phyloP scores from a whole-genome alignment of 2,113 vertebrate species.

The Plecturocebus donacophilus region DNA sequence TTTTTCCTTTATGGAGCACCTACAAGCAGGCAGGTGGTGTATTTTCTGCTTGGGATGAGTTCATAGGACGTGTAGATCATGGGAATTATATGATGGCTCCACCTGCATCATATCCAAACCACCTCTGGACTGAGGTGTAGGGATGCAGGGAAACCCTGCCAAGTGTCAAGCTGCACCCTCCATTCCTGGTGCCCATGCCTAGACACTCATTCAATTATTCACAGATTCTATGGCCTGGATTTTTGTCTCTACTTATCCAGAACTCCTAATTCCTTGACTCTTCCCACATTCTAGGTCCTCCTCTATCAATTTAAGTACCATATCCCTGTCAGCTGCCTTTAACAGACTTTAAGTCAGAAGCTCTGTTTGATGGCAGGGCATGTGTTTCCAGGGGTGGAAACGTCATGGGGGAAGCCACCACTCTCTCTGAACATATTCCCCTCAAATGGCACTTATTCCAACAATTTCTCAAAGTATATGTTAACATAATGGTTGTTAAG shows the following conservation, averaged over 20 bases:
- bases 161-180: background rate
- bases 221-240: background rate
- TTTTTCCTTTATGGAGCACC: background rate
- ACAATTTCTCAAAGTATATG: background rate
- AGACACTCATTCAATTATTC: background rate
- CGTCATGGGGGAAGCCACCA: background rate
- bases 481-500: background rate
- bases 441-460: background rate
- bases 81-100: background rate
- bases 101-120: background rate
- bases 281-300: background rate
- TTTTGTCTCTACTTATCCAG: background rate
- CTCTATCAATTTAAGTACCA: background rate
- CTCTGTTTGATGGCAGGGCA: background rate
- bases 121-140: background rate
- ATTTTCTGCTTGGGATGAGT: background rate
- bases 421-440: background rate
- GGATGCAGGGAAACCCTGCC: background rate
- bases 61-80: background rate
- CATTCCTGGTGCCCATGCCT: background rate
- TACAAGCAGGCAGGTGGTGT: background rate
- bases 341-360: background rate
- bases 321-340: background rate
- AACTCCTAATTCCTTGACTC: background rate
- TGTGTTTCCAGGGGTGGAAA: background rate